These are phyloP conservation scores for Sapayoa aenigma DNA, from an alignment of 2,113 vertebrate species.

Conservation along the genomic window DNA sequence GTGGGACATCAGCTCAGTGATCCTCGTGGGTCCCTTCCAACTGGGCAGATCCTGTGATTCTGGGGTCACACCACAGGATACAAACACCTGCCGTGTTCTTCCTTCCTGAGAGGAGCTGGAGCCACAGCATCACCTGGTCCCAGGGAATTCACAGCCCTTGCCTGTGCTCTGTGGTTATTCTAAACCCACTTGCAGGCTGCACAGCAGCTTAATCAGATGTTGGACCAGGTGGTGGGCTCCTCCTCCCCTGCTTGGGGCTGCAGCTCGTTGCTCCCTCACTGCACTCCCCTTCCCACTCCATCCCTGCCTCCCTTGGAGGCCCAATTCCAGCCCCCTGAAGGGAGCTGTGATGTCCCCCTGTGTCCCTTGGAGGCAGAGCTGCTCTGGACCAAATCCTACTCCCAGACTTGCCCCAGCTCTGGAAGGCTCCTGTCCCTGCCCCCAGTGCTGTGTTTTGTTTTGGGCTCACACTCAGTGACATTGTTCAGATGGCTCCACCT, in stretches of 20 bases:
- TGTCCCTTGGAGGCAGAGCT: not conserved
- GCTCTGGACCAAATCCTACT: not conserved
- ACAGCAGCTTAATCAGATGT: not conserved
- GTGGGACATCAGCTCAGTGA: too few relatives aligned
- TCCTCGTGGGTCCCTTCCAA: too few relatives aligned
- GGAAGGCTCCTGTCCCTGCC: not conserved
- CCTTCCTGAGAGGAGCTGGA: not conserved
- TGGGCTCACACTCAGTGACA: not conserved
- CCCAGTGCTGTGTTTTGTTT: not conserved
- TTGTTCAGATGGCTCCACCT: not conserved
- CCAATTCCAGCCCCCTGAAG: not conserved
- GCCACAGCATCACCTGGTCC: not conserved
- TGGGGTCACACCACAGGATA: not conserved
- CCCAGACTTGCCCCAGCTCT: not conserved
- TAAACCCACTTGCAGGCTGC: not conserved
- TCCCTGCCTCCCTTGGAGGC: not conserved
- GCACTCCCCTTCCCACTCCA: not conserved
- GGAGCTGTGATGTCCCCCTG: rapidly evolving
- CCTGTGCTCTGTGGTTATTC: not conserved
- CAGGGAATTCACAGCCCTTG: not conserved
- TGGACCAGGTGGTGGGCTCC: not conserved
- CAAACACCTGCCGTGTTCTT: not conserved
- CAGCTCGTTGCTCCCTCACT: not conserved
- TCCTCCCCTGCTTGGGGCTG: not conserved
- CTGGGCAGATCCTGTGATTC: too few relatives aligned